Evolutionary conservation across 2,888 invertebrate species (phyloP).

Genomic region (Disparrhopalites patrizii): DNA sequence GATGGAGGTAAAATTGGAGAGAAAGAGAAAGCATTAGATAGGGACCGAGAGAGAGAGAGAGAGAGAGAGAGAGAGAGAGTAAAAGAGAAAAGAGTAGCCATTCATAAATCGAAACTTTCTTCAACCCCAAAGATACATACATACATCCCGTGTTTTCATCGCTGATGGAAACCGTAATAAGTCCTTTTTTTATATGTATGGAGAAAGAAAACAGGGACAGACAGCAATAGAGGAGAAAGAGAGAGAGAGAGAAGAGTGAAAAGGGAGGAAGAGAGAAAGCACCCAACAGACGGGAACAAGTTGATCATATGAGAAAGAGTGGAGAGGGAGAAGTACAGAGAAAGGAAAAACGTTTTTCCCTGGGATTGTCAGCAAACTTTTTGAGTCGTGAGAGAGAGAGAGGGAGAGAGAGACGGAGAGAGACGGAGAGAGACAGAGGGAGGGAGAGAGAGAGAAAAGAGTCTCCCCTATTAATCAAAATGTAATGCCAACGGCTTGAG

Average conservation of each 20-base stretch:
- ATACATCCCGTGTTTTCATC: conserved; percentile 4
- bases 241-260: neutral
- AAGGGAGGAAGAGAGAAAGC: neutral
- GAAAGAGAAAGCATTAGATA: no score
- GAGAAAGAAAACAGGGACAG: neutral
- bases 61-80: no score
- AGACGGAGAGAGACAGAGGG: no score
- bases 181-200: neutral
- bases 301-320: no score
- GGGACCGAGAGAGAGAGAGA: no score
- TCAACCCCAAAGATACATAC: no score
- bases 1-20: no score
- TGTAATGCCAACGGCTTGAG: conserved; percentile 15
- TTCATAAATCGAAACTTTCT: conserved; percentile 10
- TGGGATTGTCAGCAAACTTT: conserved; percentile 21
- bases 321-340: neutral
- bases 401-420: no score
- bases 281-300: no score
- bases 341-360: conserved; percentile 6
- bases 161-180: neutral
- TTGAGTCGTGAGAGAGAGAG: conserved; percentile 7
- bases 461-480: conserved; percentile 26
- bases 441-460: no score
- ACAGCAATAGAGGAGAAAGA: neutral
- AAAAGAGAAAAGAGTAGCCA: neutral